Evolutionary conservation across 1,140 invertebrate genomes (phyloP).

Genomic region (Aphelenchoides besseyi): DNA sequence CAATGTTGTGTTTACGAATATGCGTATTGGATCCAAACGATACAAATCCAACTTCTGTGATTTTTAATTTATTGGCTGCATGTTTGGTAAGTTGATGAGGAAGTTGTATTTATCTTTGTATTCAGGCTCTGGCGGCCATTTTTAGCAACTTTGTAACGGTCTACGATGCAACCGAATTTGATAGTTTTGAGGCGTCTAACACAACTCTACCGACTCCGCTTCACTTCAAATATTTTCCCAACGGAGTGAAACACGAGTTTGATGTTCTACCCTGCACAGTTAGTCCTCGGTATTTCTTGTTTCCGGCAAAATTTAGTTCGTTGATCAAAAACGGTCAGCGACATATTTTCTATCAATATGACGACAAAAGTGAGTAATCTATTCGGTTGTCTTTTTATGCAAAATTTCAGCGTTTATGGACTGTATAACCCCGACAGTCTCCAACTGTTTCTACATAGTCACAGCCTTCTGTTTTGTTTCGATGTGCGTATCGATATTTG

Average conservation of each 20-base stretch:
- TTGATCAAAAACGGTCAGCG: background rate
- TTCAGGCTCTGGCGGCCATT: background rate
- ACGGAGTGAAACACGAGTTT: background rate
- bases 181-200: background rate
- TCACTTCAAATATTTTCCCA: slow-evolving; percentile 9
- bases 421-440: slow-evolving; percentile 7
- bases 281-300: background rate
- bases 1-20: background rate
- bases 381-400: background rate
- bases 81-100: background rate
- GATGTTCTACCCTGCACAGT: background rate
- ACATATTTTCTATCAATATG: slow-evolving; percentile 13
- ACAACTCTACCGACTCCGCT: background rate
- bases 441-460: slow-evolving; percentile 16
- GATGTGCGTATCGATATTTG: background rate
- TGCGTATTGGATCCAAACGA: background rate
- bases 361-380: background rate
- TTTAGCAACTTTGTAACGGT: background rate
- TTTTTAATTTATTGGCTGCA: slow-evolving; percentile 11
- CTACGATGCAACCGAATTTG: background rate
- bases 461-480: slow-evolving; percentile 14
- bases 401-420: slow-evolving; percentile 14
- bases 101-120: background rate
- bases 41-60: background rate
- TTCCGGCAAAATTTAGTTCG: slow-evolving; percentile 6